phyloP scores from a whole-genome alignment of 30 jellyfish, hydroid and myxozoan species.

The Hydractinia echinata region DNA sequence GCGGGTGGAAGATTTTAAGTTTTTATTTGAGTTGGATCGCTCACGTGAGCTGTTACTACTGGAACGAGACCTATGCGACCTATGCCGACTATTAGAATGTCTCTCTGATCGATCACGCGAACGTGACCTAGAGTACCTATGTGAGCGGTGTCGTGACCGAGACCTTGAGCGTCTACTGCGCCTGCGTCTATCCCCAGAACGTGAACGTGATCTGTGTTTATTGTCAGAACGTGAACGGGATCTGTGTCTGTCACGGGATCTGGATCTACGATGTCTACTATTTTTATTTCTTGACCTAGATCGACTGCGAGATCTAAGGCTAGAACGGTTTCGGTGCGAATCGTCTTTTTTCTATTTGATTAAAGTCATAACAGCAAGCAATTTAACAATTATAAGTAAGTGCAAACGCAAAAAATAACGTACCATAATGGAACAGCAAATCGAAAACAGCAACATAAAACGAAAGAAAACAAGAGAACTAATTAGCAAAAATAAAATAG shows the following conservation, averaged over 20 bases:
- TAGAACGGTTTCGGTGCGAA: conserved; percentile 33
- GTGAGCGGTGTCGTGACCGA: neutral
- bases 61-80: too few species aligned
- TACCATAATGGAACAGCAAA: neutral
- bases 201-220: conserved; percentile 46
- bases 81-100: too few species aligned
- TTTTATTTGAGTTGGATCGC: too few species aligned
- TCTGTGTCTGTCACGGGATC: conserved; percentile 54
- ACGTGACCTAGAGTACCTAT: neutral
- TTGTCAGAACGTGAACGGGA: conserved; percentile 8
- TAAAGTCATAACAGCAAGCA: conserved; percentile 6
- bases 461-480: neutral
- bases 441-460: neutral
- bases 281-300: conserved; percentile 51
- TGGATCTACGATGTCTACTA: conserved; percentile 59
- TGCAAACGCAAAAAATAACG: conserved; percentile 1
- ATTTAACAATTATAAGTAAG: neutral
- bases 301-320: conserved; percentile 47
- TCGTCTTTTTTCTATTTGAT: conserved; percentile 29
- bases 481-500: too few species aligned
- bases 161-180: conserved; percentile 12
- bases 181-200: conserved; percentile 27
- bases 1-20: too few species aligned
- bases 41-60: too few species aligned
- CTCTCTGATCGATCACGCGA: too few species aligned